A percentile compares a stretch with the other conserved stretches of the same genome.
phyloP scores from a whole-genome alignment of 1,140 invertebrate species.

The Rhyacophila brunnea region DNA sequence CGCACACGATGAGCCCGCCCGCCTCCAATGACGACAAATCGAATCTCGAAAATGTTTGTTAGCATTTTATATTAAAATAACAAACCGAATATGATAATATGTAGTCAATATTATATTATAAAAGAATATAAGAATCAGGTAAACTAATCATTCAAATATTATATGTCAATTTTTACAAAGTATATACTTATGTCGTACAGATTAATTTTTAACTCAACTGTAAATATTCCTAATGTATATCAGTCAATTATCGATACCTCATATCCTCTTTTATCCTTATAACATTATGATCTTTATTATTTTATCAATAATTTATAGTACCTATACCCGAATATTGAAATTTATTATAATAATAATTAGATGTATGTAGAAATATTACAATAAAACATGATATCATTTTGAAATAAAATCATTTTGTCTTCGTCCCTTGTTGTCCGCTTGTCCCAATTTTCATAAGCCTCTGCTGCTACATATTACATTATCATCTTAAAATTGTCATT shows the following conservation, averaged over 20 bases:
- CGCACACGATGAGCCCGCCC: slow-evolving; percentile 5
- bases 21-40: background rate
- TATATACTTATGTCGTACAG: too few species aligned
- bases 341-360: slow-evolving; percentile 7
- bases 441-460: background rate
- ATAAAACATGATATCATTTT: slow-evolving; percentile 22
- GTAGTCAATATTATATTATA: background rate
- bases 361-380: slow-evolving; percentile 19
- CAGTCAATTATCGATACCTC: slow-evolving; percentile 1
- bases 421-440: background rate
- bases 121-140: background rate
- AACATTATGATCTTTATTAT: background rate
- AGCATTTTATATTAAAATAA: background rate
- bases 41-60: slow-evolving; percentile 9
- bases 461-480: too few species aligned
- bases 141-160: too few species aligned
- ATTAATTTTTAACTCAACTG: background rate
- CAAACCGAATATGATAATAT: slow-evolving; percentile 1
- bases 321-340: slow-evolving; percentile 2
- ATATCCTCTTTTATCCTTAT: slow-evolving; percentile 1
- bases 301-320: too few species aligned
- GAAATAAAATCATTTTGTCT: slow-evolving; percentile 1
- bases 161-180: too few species aligned
- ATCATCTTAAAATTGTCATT: too few species aligned
- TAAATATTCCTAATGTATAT: background rate